Base-by-base conservation (phyloP, 1,140 invertebrate species). In the Tetramorium simillimum region DNA sequence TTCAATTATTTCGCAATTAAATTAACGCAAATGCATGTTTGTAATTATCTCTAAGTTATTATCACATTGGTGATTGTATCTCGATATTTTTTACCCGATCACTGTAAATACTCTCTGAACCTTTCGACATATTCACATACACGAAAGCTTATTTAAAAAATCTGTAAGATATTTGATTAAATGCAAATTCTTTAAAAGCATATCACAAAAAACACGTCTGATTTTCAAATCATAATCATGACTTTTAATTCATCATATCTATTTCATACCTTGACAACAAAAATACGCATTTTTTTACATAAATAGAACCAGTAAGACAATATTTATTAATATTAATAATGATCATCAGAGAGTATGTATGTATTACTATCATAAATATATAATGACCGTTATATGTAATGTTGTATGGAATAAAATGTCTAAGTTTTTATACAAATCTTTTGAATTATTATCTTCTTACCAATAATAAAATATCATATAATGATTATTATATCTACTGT, bases 401-500 rank as follows among this genome's bases (percentile, higher is more conserved):
- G 24, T 72, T 56, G 65, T 82, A 65, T 9, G 46, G 14, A 89
- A 89, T 89, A 82, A 90, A 86, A 69, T 69, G 43, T 77, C 33
- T 81, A 78, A 78, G 60, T 77, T 88, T 82, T 89, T 77, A 76
- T 82, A 86, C 5, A 33, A 86, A 77, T 40, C 4, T 16, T 21
- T 7, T 0, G 10, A 2, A 73, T 72, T 46, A 82, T 73, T 40
- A 43, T n/a, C 4, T 1, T 46, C 14, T 78, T 12, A 18, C 16
- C 18, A 46, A 21, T 40, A 76, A 58, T 40, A 60, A 60, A 58
- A 16, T 21, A 16, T 12, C 0, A 16, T 51, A 12, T 2, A 16
- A 28, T 46, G 4, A 51, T 28, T 73, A 51, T 33, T 72, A 73
- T 33, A n/a, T 18, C 5, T n/a, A 40, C 5, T 53, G 2, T 37